These are phyloP conservation scores for Percina caprodes DNA, from an alignment of 2,113 vertebrate species.

Conservation along the genomic window DNA sequence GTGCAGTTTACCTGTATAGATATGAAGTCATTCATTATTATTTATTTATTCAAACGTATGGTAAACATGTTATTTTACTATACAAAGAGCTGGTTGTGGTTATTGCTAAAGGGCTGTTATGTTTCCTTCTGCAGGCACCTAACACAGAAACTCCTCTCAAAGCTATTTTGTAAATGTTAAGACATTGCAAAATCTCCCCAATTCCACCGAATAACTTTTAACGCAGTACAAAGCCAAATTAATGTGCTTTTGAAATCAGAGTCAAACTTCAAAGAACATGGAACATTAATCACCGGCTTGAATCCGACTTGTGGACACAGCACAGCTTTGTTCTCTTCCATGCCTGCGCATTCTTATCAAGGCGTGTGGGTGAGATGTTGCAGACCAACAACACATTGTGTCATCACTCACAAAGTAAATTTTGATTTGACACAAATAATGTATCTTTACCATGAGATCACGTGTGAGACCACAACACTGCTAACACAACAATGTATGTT, in stretches of 20 bases:
- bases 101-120: background rate
- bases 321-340: slow-evolving; percentile 54
- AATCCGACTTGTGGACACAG: slow-evolving; percentile 61
- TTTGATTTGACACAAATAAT: slow-evolving; percentile 29
- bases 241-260: slow-evolving; percentile 70
- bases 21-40: slow-evolving; percentile 20
- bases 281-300: slow-evolving; percentile 63
- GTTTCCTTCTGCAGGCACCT: background rate
- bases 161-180: slow-evolving; percentile 58
- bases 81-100: background rate
- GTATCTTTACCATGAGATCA: slow-evolving; percentile 1
- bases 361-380: slow-evolving; percentile 32
- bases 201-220: slow-evolving; percentile 51
- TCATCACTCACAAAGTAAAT: slow-evolving; percentile 24
- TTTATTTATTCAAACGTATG: slow-evolving; percentile 6
- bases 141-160: slow-evolving; percentile 9
- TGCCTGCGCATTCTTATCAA: slow-evolving; percentile 26
- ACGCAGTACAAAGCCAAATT: slow-evolving; percentile 59
- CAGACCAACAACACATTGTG: slow-evolving; percentile 7
- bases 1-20: slow-evolving; percentile 20
- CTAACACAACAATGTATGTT: background rate
- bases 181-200: slow-evolving; percentile 45
- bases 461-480: background rate
- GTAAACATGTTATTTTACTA: background rate
- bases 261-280: slow-evolving; percentile 70